phyloP scores from a whole-genome alignment of 2,113 vertebrate species.

The Amphiprion percula region DNA sequence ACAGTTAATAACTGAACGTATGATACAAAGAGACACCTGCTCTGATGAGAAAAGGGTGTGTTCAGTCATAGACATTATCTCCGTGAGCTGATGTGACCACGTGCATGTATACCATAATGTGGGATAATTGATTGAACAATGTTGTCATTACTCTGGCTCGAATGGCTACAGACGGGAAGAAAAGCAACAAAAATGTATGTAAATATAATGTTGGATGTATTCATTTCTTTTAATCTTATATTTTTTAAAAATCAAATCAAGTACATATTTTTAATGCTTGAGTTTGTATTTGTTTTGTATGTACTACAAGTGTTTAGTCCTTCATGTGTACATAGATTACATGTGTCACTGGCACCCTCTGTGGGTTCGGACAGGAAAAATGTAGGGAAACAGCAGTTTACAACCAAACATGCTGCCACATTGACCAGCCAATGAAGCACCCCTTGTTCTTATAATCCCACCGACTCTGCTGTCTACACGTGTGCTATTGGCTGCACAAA shows the following conservation, averaged over 20 bases:
- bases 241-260: too few species aligned
- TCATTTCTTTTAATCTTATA: too few species aligned
- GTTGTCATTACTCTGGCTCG: neutral
- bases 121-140: neutral
- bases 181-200: neutral
- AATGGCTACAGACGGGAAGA: neutral
- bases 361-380: constrained; percentile 21
- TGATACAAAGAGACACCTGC: constrained; percentile 8
- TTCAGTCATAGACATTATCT: neutral
- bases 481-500: constrained; percentile 23
- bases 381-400: constrained; percentile 13
- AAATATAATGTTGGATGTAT: neutral
- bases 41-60: neutral
- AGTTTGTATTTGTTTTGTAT: neutral
- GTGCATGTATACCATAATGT: neutral
- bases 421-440: constrained; percentile 27
- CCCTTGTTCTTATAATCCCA: neutral
- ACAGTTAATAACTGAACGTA: neutral
- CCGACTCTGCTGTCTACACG: constrained; percentile 1
- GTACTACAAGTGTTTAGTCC: neutral
- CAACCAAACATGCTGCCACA: constrained; percentile 31
- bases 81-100: neutral
- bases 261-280: neutral
- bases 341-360: constrained; percentile 51
- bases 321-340: neutral